Conservation (phyloP, 1,140 invertebrate species). For the Penaeus indicus region DNA sequence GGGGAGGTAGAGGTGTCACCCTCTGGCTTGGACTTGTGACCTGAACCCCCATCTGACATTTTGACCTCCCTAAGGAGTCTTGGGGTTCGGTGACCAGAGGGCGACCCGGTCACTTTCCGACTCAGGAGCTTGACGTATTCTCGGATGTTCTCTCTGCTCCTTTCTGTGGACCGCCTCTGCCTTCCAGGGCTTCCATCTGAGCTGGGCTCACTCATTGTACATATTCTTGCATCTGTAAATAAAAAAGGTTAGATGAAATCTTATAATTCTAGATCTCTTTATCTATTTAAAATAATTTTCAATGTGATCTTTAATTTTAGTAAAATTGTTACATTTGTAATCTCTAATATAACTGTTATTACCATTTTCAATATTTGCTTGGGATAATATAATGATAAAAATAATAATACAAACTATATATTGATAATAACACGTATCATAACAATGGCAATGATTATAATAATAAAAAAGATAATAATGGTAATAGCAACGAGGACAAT, state of each 20-base stretch:
- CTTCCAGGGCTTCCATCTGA: conserved; percentile 18
- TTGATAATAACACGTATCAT: too few species aligned
- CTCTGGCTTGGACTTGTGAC: neutral
- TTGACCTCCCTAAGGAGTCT: neutral
- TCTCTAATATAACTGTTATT: too few species aligned
- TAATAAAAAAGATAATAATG: too few species aligned
- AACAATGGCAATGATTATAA: too few species aligned
- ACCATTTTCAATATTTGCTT: too few species aligned
- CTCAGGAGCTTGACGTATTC: conserved; percentile 24
- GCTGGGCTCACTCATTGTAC: conserved; percentile 35
- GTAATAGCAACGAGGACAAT: too few species aligned
- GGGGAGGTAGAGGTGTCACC: neutral
- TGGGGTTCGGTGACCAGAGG: neutral
- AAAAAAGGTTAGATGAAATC: neutral
- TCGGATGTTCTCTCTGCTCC: conserved; percentile 23
- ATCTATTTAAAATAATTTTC: too few species aligned
- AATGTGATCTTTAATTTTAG: too few species aligned
- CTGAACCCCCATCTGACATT: neutral
- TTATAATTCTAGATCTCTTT: neutral
- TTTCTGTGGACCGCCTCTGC: conserved; percentile 28
- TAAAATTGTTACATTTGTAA: too few species aligned
- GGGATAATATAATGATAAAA: too few species aligned
- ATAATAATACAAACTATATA: too few species aligned
- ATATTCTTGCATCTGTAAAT: neutral
- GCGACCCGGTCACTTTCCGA: neutral